Conservation (phyloP, 2,113 vertebrate species). For the Oophaga pumilio region DNA sequence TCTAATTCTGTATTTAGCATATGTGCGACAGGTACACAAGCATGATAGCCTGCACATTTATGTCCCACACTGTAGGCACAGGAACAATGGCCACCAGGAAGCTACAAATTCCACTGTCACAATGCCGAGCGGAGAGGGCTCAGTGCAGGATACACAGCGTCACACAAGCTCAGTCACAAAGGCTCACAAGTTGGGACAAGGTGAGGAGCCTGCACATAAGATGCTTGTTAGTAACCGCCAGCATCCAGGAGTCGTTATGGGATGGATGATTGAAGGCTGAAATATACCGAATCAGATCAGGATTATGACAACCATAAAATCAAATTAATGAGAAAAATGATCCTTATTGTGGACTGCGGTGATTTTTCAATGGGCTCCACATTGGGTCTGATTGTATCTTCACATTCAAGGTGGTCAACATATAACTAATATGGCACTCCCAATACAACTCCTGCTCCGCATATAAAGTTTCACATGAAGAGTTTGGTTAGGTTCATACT, state of each 20-base stretch:
- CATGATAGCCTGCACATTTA: background rate
- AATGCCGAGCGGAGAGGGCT: background rate
- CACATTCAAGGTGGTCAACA: background rate
- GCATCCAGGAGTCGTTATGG: background rate
- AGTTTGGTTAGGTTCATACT: too few species aligned
- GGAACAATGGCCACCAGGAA: background rate
- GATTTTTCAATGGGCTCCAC: background rate
- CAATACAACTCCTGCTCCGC: too few species aligned
- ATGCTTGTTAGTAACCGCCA: background rate
- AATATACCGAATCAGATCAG: too few species aligned
- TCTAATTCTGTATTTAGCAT: background rate
- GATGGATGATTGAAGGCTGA: background rate
- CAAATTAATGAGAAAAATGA: too few species aligned
- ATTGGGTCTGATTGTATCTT: background rate
- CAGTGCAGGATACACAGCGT: background rate
- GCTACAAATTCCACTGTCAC: background rate
- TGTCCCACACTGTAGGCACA: background rate
- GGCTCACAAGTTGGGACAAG: background rate
- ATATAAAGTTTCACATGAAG: too few species aligned
- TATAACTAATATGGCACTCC: too few species aligned
- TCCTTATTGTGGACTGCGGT: background rate
- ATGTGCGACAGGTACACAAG: background rate
- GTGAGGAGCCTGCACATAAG: background rate
- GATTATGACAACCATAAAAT: too few species aligned
- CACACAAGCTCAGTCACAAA: background rate